Percentiles rank a stretch among this genome's conserved stretches.
These are phyloP conservation scores for Helicoverpa armigera DNA, from an alignment of 1,140 invertebrate genomes.

Conservation along the genomic window DNA sequence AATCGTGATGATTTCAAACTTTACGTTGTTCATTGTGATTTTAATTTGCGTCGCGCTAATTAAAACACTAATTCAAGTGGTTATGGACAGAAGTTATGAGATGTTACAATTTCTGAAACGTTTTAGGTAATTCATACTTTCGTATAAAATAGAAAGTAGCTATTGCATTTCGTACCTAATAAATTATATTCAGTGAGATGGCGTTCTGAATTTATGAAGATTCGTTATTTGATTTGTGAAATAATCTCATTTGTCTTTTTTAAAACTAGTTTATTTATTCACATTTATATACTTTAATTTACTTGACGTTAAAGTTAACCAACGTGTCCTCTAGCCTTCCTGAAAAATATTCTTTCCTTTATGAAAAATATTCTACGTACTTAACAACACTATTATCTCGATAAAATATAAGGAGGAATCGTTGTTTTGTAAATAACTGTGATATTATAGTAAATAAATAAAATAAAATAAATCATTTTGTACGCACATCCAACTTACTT, in stretches of 20 bases:
- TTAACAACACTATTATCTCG: no score
- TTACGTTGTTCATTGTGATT: constrained; percentile 29
- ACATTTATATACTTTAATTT: background rate
- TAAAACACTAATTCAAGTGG: constrained; percentile 29
- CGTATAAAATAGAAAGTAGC: constrained; percentile 55
- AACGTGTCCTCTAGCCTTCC: no score
- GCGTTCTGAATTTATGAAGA: background rate
- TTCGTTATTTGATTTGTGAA: background rate
- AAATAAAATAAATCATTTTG: no score
- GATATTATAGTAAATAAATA: no score
- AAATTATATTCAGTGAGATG: constrained; percentile 32
- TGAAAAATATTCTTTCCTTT: no score
- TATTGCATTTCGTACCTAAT: constrained; percentile 27
- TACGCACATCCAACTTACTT: no score
- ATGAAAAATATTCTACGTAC: no score
- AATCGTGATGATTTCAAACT: constrained; percentile 37
- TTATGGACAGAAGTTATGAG: constrained; percentile 23
- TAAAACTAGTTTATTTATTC: background rate
- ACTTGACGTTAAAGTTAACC: no score
- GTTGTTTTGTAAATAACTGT: no score
- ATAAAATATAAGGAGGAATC: no score
- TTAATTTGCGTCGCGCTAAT: constrained; percentile 32
- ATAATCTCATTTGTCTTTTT: background rate
- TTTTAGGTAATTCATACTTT: constrained; percentile 50
- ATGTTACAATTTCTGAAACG: constrained; percentile 6